phyloP scores from a whole-genome alignment of 2,888 invertebrate species.

The Merodon equestris region DNA sequence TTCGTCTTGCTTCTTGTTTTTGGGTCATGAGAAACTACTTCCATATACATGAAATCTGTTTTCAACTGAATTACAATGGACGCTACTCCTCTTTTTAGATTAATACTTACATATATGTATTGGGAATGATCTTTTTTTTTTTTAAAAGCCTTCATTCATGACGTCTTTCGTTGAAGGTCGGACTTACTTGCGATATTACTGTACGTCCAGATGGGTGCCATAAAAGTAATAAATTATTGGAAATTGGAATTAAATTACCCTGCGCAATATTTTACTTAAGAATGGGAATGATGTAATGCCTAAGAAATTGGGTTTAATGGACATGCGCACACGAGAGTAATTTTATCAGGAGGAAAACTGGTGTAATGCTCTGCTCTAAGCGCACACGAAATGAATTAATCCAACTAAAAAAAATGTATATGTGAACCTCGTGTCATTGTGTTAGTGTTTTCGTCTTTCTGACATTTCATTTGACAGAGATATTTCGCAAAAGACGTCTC shows the following conservation, averaged over 20 bases:
- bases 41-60: slow-evolving; percentile 35
- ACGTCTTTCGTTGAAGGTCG: slow-evolving; percentile 25
- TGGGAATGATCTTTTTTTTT: not conserved
- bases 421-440: no score
- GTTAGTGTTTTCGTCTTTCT: no score
- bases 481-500: no score
- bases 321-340: no score
- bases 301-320: slow-evolving; percentile 2
- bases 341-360: no score
- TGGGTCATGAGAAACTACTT: slow-evolving; percentile 48
- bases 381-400: no score
- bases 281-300: slow-evolving; percentile 35
- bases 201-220: slow-evolving; percentile 4
- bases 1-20: slow-evolving; percentile 13
- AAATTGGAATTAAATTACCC: not conserved
- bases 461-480: no score
- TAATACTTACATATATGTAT: no score
- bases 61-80: slow-evolving; percentile 25
- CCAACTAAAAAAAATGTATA: no score
- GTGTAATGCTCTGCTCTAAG: no score
- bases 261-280: slow-evolving; percentile 7
- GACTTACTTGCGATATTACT: slow-evolving; percentile 6
- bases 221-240: slow-evolving; percentile 10
- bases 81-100: no score
- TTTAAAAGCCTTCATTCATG: slow-evolving; percentile 42